These are phyloP conservation scores for Dioctria rufipes DNA, from an alignment of 2,888 invertebrate species.

Conservation along the genomic window DNA sequence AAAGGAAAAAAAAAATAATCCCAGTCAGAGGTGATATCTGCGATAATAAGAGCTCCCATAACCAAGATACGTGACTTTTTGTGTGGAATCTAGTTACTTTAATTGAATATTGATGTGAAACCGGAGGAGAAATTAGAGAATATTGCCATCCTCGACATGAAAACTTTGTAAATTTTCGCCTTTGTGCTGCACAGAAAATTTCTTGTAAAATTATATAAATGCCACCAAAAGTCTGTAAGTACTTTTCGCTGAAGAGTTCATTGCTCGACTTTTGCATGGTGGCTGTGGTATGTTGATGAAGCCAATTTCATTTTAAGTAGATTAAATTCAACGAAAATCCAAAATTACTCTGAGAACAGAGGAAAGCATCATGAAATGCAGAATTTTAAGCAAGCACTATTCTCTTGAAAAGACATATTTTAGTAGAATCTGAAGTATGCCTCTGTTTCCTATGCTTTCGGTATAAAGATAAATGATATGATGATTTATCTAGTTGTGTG, in stretches of 20 bases:
- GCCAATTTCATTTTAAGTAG: neutral
- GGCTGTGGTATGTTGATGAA: neutral
- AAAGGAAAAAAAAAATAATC: neutral
- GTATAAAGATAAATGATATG: too few relatives aligned
- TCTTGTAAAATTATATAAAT: neutral
- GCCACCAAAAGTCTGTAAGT: neutral
- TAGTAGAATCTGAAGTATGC: too few relatives aligned
- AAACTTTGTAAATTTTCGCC: neutral
- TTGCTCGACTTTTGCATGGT: neutral
- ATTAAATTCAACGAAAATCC: neutral
- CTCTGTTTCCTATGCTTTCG: too few relatives aligned
- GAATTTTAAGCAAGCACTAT: too few relatives aligned
- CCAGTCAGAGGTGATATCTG: constrained; percentile 1
- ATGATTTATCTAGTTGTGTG: too few relatives aligned
- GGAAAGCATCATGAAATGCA: too few relatives aligned
- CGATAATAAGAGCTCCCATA: constrained; percentile 25
- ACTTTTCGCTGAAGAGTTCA: neutral
- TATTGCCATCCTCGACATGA: neutral
- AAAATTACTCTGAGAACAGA: neutral
- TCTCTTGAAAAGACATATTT: too few relatives aligned
- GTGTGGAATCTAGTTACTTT: constrained; percentile 16
- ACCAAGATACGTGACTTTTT: constrained; percentile 17
- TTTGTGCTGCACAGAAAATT: neutral
- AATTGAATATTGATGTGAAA: constrained; percentile 16
- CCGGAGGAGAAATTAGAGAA: neutral